phyloP scores from a whole-genome alignment of 2,113 vertebrate genomes.

The Cyprinodon tularosa region DNA sequence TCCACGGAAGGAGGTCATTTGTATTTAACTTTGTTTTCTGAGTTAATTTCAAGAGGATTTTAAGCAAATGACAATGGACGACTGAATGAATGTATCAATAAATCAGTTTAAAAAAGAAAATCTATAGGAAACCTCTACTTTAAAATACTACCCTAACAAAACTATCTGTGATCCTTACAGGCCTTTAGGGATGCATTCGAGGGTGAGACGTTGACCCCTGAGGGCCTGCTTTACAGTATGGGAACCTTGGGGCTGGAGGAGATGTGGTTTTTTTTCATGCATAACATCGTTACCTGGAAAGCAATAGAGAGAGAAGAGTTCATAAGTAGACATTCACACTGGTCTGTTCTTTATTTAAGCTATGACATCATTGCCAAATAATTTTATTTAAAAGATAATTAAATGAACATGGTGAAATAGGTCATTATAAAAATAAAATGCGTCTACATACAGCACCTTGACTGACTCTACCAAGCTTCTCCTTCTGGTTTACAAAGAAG shows the following conservation, averaged over 20 bases:
- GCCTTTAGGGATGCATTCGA: constrained; percentile 87
- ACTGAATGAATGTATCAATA: too few relatives aligned
- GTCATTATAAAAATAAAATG: too few relatives aligned
- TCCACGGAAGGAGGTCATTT: too few relatives aligned
- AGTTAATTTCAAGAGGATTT: too few relatives aligned
- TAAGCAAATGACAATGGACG: too few relatives aligned
- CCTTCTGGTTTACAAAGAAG: too few relatives aligned
- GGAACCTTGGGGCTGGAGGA: constrained; percentile 70
- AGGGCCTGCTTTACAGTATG: constrained; percentile 73
- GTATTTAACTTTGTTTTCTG: too few relatives aligned
- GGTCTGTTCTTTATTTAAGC: not conserved
- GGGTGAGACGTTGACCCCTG: constrained; percentile 58
- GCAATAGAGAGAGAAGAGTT: not conserved
- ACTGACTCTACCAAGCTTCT: too few relatives aligned
- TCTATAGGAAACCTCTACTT: not conserved
- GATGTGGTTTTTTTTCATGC: constrained; percentile 68
- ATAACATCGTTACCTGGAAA: constrained; percentile 76
- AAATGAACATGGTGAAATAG: too few relatives aligned
- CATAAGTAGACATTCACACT: not conserved
- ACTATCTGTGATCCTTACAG: constrained; percentile 76
- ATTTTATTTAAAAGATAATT: too few relatives aligned
- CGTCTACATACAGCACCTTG: too few relatives aligned
- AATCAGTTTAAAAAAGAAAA: too few relatives aligned
- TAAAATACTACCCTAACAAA: not conserved
- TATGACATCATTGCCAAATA: not conserved